Conservation (phyloP, 2,888 invertebrate genomes). For the Yponomeuta cagnagella region DNA sequence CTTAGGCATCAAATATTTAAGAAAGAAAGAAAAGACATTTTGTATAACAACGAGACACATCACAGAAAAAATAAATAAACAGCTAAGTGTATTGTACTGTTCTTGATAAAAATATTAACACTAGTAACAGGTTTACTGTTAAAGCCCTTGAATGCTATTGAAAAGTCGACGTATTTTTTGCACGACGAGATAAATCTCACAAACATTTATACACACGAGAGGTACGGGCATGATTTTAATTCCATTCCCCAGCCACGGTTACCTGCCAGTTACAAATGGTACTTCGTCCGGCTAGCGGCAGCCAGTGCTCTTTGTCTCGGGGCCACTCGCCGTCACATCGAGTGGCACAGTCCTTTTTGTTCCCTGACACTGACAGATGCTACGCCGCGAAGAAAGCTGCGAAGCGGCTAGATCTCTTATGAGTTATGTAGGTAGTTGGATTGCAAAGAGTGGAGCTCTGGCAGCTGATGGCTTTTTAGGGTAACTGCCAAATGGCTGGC, state of each 20-base stretch:
- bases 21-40: too few species aligned
- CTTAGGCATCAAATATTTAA: too few species aligned
- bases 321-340: not conserved
- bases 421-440: not conserved
- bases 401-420: not conserved
- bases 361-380: slow-evolving; percentile 14
- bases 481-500: not conserved
- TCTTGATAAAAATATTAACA: too few species aligned
- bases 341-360: slow-evolving; percentile 8
- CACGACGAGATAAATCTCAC: too few species aligned
- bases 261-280: not conserved
- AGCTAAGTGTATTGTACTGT: too few species aligned
- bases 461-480: not conserved
- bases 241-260: not conserved
- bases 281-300: not conserved
- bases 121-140: too few species aligned
- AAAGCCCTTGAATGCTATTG: too few species aligned
- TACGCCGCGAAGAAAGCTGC: not conserved
- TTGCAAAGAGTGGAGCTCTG: not conserved
- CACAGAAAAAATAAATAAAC: too few species aligned
- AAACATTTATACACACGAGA: not conserved
- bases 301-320: not conserved
- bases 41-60: too few species aligned
- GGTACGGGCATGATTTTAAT: not conserved
- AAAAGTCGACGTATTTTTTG: too few species aligned